Percentiles rank a stretch among this genome's conserved stretches.
phyloP scores from a whole-genome alignment of 2,888 invertebrate genomes.

The Drosophila setosimentum region DNA sequence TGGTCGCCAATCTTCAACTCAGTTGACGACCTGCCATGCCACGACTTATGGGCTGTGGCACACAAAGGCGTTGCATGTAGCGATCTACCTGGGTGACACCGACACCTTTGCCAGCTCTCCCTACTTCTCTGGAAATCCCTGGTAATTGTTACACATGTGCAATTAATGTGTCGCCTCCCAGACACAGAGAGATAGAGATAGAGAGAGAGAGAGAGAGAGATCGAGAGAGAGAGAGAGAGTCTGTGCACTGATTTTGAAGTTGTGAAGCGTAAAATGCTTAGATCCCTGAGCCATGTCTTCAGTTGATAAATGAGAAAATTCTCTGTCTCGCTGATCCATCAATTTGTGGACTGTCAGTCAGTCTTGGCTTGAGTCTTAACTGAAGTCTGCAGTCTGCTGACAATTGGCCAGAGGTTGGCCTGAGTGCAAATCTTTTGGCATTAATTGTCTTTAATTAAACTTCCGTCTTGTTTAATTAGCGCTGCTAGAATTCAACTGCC shows the following conservation, averaged over 20 bases:
- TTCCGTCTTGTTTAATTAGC: conserved; percentile 73
- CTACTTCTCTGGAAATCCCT: conserved; percentile 53
- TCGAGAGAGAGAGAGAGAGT: conserved; percentile 16
- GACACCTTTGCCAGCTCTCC: conserved; percentile 24
- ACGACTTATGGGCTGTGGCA: conserved; percentile 35
- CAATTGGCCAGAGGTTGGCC: conserved; percentile 36
- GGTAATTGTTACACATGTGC: conserved; percentile 43
- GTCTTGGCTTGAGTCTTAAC: conserved; percentile 14
- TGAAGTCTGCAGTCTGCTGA: conserved; percentile 12
- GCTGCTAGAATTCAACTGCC: conserved; percentile 40
- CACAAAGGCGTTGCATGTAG: conserved; percentile 15
- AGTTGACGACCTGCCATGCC: conserved; percentile 24
- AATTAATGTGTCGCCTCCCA: conserved; percentile 37
- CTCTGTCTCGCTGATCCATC: conserved; percentile 34
- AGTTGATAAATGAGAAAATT: conserved; percentile 8
- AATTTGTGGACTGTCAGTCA: conserved; percentile 53
- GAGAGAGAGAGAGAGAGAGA: too few relatives aligned
- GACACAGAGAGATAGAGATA: conserved; percentile 4
- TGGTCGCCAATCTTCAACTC: conserved; percentile 9
- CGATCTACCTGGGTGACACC: conserved; percentile 48
- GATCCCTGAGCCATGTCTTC: conserved; percentile 13
- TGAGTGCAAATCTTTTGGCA: conserved; percentile 60
- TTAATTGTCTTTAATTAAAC: conserved; percentile 78
- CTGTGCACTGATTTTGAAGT: conserved; percentile 13
- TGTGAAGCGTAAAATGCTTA: conserved; percentile 12